phyloP scores from a whole-genome alignment of 2,888 invertebrate species.

The Exephanes ischioxanthus region DNA sequence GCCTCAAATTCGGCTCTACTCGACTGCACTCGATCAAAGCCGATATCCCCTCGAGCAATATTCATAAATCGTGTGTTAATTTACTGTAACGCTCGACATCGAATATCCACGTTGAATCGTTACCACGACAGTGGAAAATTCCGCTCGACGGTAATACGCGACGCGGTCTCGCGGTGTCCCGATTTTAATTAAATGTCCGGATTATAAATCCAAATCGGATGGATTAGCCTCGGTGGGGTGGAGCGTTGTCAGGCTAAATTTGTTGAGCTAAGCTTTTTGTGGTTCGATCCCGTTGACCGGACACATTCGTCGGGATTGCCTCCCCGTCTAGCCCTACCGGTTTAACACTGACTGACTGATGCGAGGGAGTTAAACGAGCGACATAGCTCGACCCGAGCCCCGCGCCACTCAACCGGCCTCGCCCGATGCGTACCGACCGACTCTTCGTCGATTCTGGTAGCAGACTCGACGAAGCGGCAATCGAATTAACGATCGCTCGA shows the following conservation, averaged over 20 bases:
- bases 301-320: constrained; percentile 54
- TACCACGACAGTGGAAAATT: constrained; percentile 24
- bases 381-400: constrained; percentile 45
- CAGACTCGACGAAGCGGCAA: constrained; percentile 42
- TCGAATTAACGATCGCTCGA: constrained; percentile 42
- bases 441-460: constrained; percentile 19
- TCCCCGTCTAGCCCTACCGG: constrained; percentile 7
- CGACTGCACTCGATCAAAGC: not conserved
- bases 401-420: constrained; percentile 42
- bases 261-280: constrained; percentile 68
- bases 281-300: constrained; percentile 51
- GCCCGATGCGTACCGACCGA: constrained; percentile 22
- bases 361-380: constrained; percentile 42
- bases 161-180: constrained; percentile 13
- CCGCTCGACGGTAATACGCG: constrained; percentile 15
- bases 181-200: constrained; percentile 65
- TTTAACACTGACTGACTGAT: constrained; percentile 69
- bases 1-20: not conserved
- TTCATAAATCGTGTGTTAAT: constrained; percentile 25
- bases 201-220: constrained; percentile 64
- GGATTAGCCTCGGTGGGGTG: constrained; percentile 52
- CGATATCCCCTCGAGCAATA: not conserved
- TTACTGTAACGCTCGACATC: constrained; percentile 19
- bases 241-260: constrained; percentile 61
- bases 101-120: constrained; percentile 53